phyloP scores from a whole-genome alignment of 2,888 invertebrate genomes.

The Agriotes lineatus region DNA sequence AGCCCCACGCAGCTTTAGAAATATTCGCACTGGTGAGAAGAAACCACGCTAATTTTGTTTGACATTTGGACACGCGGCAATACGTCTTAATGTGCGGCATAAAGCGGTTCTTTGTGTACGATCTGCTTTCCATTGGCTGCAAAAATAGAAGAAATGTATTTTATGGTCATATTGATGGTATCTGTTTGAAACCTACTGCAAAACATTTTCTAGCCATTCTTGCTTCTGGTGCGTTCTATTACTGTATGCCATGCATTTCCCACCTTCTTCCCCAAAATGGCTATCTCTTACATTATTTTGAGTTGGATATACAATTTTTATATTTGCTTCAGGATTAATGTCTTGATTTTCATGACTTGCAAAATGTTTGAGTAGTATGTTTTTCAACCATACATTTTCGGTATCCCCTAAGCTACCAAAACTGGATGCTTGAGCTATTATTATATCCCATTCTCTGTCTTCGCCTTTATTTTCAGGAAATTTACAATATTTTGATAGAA shows the following conservation, averaged over 20 bases:
- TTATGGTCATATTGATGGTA: background rate
- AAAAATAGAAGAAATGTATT: conserved; percentile 47
- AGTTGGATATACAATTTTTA: conserved; percentile 78
- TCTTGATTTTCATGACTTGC: conserved; percentile 69
- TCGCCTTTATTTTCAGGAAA: too few relatives aligned
- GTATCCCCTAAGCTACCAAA: conserved; percentile 87
- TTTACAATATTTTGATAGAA: conserved; percentile 76
- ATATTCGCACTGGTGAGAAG: conserved; percentile 93
- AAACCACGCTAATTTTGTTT: conserved; percentile 81
- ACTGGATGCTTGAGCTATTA: conserved; percentile 91
- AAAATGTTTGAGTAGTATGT: conserved; percentile 78
- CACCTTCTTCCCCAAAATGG: conserved; percentile 86
- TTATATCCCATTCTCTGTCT: too few relatives aligned
- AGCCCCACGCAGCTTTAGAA: conserved; percentile 98
- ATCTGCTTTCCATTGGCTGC: conserved; percentile 87
- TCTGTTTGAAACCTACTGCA: conserved; percentile 76
- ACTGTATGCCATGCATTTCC: conserved; percentile 88
- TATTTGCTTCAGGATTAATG: conserved; percentile 69
- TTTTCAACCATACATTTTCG: conserved; percentile 79
- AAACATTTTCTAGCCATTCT: conserved; percentile 80
- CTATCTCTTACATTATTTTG: conserved; percentile 87
- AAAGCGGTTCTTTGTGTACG: conserved; percentile 75
- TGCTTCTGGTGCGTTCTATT: conserved; percentile 80
- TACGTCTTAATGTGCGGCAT: conserved; percentile 98
- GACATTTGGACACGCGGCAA: conserved; percentile 79